Evolutionary conservation across 2,888 invertebrate species (phyloP).

Genomic region (Megalurothrips usitatus): DNA sequence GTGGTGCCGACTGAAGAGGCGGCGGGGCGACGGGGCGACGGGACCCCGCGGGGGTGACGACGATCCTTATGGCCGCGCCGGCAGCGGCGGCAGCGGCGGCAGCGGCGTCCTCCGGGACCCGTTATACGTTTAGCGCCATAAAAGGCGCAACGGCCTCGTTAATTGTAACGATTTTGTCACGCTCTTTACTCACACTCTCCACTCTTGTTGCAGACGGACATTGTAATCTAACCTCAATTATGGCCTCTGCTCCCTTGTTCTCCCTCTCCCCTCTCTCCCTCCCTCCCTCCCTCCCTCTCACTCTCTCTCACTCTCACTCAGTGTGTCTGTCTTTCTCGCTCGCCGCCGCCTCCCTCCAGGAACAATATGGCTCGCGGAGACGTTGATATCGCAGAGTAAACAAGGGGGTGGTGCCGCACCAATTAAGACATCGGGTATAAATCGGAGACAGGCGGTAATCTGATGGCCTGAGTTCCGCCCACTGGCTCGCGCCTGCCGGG

Average conservation of each 20-base stretch:
- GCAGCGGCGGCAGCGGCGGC: no score
- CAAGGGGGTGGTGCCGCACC: background rate
- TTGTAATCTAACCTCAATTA: background rate
- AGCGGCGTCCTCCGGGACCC: background rate
- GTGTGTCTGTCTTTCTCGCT: background rate
- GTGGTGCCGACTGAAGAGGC: no score
- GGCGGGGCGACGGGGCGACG: no score
- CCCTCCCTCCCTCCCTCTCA: background rate
- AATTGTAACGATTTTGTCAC: conserved; percentile 23
- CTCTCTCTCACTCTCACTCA: background rate
- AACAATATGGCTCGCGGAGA: background rate
- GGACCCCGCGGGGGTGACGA: no score
- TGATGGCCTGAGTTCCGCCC: background rate
- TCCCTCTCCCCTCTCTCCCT: background rate
- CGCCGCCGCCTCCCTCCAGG: background rate
- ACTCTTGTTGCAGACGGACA: background rate
- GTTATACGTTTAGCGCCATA: background rate
- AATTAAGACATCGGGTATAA: conserved; percentile 21
- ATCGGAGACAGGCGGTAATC: conserved; percentile 11
- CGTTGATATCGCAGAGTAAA: background rate
- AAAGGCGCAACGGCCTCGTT: background rate
- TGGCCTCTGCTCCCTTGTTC: background rate
- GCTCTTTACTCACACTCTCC: background rate
- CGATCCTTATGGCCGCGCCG: no score
- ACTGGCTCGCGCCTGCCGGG: background rate